A percentile compares a stretch with the other conserved stretches of the same genome.
These are phyloP conservation scores for Ramphastos sulfuratus DNA, from an alignment of 2,113 vertebrate genomes.

Conservation along the genomic window DNA sequence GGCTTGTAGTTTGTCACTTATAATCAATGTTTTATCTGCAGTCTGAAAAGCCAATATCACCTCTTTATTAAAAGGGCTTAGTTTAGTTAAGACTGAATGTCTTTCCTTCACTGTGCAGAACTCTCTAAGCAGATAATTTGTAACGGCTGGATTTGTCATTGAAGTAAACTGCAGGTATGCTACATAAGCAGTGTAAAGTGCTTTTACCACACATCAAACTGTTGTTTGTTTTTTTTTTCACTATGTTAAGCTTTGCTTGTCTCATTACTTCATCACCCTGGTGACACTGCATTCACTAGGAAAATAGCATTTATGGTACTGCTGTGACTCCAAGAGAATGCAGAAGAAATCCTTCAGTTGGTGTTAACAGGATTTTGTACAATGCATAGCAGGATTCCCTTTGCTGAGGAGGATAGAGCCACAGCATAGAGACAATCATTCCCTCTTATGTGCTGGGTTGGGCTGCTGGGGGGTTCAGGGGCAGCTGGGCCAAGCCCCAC, in stretches of 20 bases:
- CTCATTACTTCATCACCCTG: not conserved
- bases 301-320: not conserved
- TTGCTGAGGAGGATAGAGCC: not conserved
- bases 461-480: not conserved
- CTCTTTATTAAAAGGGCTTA: not conserved
- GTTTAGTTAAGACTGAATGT: not conserved
- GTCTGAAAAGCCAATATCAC: not conserved
- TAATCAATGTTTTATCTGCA: not conserved
- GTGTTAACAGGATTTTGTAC: not conserved
- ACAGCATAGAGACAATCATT: fast-evolving
- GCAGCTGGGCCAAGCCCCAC: not conserved
- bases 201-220: not conserved
- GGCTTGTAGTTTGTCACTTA: not conserved
- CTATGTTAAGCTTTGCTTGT: not conserved
- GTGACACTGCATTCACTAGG: not conserved
- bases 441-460: fast-evolving
- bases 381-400: fast-evolving
- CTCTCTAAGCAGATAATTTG: not conserved
- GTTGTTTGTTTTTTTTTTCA: not conserved
- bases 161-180: not conserved
- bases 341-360: not conserved
- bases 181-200: not conserved
- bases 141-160: not conserved
- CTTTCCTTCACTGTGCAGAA: not conserved
- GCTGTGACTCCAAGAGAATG: not conserved